phyloP scores from a whole-genome alignment of 2,888 invertebrate species.

The Tetragonula carbonaria region DNA sequence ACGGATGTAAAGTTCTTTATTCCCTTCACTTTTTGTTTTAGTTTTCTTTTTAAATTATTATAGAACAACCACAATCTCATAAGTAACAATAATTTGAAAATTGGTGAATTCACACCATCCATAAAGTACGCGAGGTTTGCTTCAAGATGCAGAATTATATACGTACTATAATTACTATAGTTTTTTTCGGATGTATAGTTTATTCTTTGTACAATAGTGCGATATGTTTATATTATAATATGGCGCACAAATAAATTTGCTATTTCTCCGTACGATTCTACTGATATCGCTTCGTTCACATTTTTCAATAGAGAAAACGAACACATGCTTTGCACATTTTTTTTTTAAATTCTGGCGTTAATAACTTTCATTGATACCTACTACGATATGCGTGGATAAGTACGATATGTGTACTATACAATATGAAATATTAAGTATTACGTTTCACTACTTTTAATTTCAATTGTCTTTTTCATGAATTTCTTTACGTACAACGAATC shows the following conservation, averaged over 20 bases:
- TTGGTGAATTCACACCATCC: background rate
- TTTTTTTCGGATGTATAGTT: slow-evolving; percentile 59
- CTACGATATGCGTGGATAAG: slow-evolving; percentile 62
- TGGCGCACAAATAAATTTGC: slow-evolving; percentile 61
- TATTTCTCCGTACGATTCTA: slow-evolving; percentile 41
- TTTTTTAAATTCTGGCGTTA: slow-evolving; percentile 16
- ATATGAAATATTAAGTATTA: slow-evolving; percentile 51
- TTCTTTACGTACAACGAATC: slow-evolving; percentile 21
- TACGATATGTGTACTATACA: slow-evolving; percentile 63
- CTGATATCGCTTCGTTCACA: slow-evolving; percentile 42
- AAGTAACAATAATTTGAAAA: background rate
- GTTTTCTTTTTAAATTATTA: background rate
- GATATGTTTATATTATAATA: slow-evolving; percentile 66
- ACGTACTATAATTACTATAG: background rate
- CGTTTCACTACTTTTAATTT: slow-evolving; percentile 33
- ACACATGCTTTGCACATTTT: slow-evolving; percentile 59
- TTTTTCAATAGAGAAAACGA: slow-evolving; percentile 50
- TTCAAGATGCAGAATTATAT: background rate
- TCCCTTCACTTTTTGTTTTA: background rate
- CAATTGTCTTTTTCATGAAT: slow-evolving; percentile 2
- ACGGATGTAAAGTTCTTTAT: background rate
- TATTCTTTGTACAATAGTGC: slow-evolving; percentile 69
- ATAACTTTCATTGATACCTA: slow-evolving; percentile 36
- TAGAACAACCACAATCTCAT: background rate
- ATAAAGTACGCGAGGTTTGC: background rate